Conservation (phyloP, 2,797 vertebrate species). For the Halcyon badia region DNA sequence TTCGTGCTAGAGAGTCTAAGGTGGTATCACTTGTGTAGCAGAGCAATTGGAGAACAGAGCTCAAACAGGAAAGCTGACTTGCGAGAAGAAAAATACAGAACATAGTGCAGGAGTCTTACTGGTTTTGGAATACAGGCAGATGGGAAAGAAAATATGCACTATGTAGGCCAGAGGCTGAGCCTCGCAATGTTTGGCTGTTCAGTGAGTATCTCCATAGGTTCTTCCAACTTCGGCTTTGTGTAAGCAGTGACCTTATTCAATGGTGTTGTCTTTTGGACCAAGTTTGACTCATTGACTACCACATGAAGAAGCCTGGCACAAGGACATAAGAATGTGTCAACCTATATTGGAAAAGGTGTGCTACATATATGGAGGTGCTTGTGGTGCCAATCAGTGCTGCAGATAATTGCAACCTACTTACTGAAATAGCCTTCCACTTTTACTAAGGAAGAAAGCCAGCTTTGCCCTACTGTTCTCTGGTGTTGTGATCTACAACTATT, state of each 20-base stretch:
- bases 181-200: not conserved
- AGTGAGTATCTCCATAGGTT: not conserved
- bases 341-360: not conserved
- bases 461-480: not conserved
- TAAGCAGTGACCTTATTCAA: not conserved
- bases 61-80: not conserved
- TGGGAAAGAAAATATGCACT: not conserved
- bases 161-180: not conserved
- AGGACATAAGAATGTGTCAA: not conserved
- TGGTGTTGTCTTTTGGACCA: not conserved
- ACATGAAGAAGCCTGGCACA: not conserved
- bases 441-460: not conserved
- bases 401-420: not conserved
- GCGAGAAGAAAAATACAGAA: not conserved
- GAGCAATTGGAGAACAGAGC: not conserved
- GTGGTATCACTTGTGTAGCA: not conserved
- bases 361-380: not conserved
- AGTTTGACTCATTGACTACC: not conserved
- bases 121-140: not conserved
- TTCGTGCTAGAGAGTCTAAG: not conserved
- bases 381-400: not conserved
- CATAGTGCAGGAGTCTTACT: not conserved
- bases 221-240: not conserved
- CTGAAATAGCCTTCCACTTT: not conserved
- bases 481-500: not conserved